phyloP scores from a whole-genome alignment of 2,113 vertebrate genomes.

The Rhinichthys klamathensis region DNA sequence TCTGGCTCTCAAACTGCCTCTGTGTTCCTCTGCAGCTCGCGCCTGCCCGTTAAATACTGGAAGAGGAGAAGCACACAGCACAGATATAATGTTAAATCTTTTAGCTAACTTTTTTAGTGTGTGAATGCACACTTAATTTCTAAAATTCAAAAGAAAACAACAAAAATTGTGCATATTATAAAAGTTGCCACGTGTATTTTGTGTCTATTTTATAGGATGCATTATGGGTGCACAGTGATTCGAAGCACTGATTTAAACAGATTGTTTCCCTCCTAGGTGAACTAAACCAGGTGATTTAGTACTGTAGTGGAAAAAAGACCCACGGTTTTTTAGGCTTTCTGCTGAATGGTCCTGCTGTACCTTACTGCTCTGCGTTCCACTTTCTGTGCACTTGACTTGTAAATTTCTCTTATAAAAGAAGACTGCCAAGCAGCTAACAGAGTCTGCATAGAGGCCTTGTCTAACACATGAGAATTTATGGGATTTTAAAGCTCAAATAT shows the following conservation, averaged over 20 bases:
- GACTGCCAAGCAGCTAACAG: slow-evolving; percentile 34
- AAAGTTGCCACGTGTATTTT: background rate
- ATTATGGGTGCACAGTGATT: background rate
- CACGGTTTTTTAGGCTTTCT: background rate
- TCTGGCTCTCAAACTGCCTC: slow-evolving; percentile 82
- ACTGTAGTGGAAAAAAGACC: background rate
- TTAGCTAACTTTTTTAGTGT: background rate
- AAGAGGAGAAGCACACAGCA: background rate
- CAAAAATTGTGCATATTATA: no score
- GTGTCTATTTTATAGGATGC: background rate
- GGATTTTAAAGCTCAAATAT: slow-evolving; percentile 16
- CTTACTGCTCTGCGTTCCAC: slow-evolving; percentile 5
- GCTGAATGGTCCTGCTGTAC: slow-evolving; percentile 7
- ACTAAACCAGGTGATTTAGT: background rate
- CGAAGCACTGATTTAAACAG: background rate
- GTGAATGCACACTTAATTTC: background rate
- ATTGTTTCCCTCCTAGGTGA: background rate
- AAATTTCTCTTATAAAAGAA: slow-evolving; percentile 25
- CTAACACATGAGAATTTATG: slow-evolving; percentile 18
- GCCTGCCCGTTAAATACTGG: slow-evolving; percentile 84
- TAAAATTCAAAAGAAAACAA: background rate
- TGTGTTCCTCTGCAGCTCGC: slow-evolving; percentile 80
- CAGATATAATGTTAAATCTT: background rate
- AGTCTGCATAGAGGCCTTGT: slow-evolving; percentile 10
- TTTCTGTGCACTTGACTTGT: slow-evolving; percentile 31